Conservation (phyloP, 2,113 vertebrate genomes). For the Tachysurus vachellii region DNA sequence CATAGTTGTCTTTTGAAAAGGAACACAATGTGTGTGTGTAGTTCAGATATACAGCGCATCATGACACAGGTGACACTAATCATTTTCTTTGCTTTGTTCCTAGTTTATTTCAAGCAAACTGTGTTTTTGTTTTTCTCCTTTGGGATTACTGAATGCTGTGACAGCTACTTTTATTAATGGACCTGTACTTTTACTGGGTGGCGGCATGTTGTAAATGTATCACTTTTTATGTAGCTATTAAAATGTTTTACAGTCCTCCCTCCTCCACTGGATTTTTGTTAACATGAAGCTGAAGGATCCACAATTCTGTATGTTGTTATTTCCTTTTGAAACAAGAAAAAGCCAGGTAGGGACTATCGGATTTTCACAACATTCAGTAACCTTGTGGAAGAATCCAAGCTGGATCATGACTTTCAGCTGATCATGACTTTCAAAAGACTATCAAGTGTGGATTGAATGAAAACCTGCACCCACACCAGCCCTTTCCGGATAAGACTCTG, state of each 20-base stretch:
- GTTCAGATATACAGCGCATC: conserved; percentile 5
- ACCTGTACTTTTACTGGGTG: neutral
- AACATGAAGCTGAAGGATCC: neutral
- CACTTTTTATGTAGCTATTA: neutral
- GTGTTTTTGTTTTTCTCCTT: conserved; percentile 6
- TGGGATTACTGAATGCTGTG: neutral
- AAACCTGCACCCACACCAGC: neutral
- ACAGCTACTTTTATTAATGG: conserved; percentile 6
- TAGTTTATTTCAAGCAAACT: neutral
- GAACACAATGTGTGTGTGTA: conserved; percentile 7
- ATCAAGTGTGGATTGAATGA: neutral
- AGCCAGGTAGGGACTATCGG: neutral
- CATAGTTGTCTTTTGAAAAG: neutral
- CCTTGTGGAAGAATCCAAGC: no score
- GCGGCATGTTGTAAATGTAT: neutral
- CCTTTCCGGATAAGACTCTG: neutral
- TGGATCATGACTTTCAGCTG: neutral
- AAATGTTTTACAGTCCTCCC: neutral
- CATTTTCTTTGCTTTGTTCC: conserved; percentile 20
- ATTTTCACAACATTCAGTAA: neutral
- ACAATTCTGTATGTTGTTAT: neutral
- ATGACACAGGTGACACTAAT: conserved; percentile 18
- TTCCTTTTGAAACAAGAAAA: neutral
- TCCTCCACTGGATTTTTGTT: neutral
- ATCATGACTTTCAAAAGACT: neutral